Conservation (phyloP, 2,797 vertebrate species). For the Tadarida brasiliensis region DNA sequence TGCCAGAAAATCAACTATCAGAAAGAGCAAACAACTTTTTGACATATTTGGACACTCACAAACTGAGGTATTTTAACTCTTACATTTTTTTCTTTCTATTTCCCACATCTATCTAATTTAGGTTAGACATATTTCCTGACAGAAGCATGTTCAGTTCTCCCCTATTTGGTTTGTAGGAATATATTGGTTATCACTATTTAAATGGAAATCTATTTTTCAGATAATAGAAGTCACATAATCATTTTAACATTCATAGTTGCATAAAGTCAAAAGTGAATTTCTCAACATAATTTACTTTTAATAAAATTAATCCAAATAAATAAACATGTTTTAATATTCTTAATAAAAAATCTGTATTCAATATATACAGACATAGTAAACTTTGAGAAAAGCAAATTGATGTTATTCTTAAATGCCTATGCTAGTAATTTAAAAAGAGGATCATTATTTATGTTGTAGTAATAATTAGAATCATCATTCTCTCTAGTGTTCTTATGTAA, state of each 20-base stretch:
- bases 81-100: background rate
- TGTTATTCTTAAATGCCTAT: background rate
- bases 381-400: slow-evolving; percentile 3
- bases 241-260: background rate
- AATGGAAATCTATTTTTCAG: background rate
- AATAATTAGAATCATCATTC: background rate
- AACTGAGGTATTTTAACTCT: background rate
- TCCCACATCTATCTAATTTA: background rate
- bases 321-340: background rate
- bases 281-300: background rate
- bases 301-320: slow-evolving; percentile 28
- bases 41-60: background rate
- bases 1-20: background rate
- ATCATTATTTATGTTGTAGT: background rate
- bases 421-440: background rate
- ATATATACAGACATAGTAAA: background rate
- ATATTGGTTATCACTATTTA: background rate
- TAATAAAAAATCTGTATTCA: background rate
- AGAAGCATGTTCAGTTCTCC: background rate
- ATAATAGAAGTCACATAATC: background rate
- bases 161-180: background rate
- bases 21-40: background rate
- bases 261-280: background rate
- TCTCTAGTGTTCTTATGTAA: background rate
- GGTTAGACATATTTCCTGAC: slow-evolving; percentile 15